phyloP scores from a whole-genome alignment of 2,888 invertebrate species.

The Synergus gifuensis region DNA sequence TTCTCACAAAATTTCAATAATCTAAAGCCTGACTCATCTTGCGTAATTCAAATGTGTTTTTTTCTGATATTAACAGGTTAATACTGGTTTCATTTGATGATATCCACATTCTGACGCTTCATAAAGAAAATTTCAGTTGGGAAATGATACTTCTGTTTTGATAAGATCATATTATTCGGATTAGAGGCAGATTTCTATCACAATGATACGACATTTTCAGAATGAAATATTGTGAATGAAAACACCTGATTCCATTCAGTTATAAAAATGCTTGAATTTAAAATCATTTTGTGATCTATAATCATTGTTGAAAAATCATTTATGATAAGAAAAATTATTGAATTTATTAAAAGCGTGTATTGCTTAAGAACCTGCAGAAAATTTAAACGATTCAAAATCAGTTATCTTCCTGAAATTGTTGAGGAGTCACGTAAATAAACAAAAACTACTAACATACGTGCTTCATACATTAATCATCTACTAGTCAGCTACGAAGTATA shows the following conservation, averaged over 20 bases:
- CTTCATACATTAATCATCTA: not conserved
- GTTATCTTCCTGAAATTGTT: not conserved
- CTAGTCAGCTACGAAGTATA: not conserved
- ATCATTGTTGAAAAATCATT: not conserved
- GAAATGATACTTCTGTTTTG: not conserved
- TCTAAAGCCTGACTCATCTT: not conserved
- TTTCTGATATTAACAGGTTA: not conserved
- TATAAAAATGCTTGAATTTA: not conserved
- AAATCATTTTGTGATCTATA: not conserved
- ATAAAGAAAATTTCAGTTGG: not conserved
- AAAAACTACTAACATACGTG: not conserved
- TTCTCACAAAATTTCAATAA: not conserved
- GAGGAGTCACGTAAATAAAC: not conserved
- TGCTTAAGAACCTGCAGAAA: not conserved
- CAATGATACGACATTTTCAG: not conserved
- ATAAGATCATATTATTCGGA: constrained; percentile 32
- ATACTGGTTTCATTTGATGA: not conserved
- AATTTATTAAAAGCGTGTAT: not conserved
- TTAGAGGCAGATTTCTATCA: not conserved
- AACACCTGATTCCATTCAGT: not conserved
- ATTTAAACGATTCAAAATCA: not conserved
- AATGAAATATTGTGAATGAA: not conserved
- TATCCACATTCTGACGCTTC: not conserved
- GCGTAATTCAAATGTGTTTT: not conserved
- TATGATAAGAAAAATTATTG: not conserved